These are phyloP conservation scores for Cervus canadensis DNA, from an alignment of 2,113 vertebrate species.

Conservation along the genomic window DNA sequence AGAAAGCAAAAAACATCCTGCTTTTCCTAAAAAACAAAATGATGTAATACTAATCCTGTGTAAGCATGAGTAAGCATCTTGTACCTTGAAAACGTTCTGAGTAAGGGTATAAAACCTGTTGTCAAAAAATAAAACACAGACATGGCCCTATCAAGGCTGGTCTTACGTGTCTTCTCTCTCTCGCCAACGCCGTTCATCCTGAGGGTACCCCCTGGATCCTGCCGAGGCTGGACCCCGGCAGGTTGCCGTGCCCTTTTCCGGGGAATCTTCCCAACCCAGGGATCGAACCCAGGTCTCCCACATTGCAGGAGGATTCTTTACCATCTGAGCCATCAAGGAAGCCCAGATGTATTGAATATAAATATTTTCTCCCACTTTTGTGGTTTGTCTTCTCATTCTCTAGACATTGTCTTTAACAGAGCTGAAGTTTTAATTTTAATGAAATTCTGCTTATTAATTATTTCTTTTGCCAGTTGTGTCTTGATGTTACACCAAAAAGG, in stretches of 20 bases:
- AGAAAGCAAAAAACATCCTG: too few relatives aligned
- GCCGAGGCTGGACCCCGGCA: too few relatives aligned
- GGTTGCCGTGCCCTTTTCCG: background rate
- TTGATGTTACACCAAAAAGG: background rate
- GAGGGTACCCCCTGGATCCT: too few relatives aligned
- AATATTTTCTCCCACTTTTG: background rate
- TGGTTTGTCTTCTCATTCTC: background rate
- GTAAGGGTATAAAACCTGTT: too few relatives aligned
- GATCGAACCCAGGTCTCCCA: fast-evolving
- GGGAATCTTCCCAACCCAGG: background rate
- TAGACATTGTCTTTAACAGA: background rate
- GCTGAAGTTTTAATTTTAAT: background rate
- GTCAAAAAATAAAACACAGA: too few relatives aligned
- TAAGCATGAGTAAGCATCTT: too few relatives aligned
- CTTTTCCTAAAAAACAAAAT: too few relatives aligned
- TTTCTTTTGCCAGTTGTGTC: background rate
- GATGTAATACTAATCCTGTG: too few relatives aligned
- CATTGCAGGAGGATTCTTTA: background rate
- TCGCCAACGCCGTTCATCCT: too few relatives aligned
- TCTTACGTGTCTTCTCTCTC: too few relatives aligned
- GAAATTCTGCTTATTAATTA: background rate
- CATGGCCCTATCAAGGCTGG: too few relatives aligned
- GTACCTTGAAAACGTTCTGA: too few relatives aligned
- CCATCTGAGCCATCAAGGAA: background rate
- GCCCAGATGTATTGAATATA: background rate